These are phyloP conservation scores for Solenopsis fugax DNA, from an alignment of 1,140 invertebrate genomes.

Conservation along the genomic window DNA sequence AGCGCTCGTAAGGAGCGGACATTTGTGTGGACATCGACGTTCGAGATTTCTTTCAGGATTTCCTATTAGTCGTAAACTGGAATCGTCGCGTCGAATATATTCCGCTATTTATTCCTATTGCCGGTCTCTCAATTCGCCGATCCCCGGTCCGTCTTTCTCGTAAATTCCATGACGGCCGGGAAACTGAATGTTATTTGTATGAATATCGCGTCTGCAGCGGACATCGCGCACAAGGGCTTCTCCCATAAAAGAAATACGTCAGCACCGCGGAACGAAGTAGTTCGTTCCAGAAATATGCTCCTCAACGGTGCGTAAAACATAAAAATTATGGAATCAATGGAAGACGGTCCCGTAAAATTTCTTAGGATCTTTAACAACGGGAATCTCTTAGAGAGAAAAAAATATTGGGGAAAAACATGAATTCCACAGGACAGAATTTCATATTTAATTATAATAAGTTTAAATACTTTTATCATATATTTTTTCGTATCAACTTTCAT, in stretches of 20 bases:
- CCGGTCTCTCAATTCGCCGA: conserved; percentile 43
- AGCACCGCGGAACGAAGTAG: conserved; percentile 19
- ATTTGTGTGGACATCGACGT: conserved; percentile 11
- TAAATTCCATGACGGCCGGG: conserved; percentile 43
- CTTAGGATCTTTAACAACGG: neutral
- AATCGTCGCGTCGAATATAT: conserved; percentile 53
- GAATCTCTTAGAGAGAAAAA: neutral
- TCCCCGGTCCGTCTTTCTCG: conserved; percentile 32
- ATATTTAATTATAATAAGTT: neutral
- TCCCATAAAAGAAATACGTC: conserved; percentile 34
- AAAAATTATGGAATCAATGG: conserved; percentile 42
- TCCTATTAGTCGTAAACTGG: conserved; percentile 53
- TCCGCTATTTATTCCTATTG: conserved; percentile 52
- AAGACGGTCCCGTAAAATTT: conserved; percentile 28
- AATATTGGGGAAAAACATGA: neutral
- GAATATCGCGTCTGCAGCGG: conserved; percentile 43
- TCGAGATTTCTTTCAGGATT: conserved; percentile 17
- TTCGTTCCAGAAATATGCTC: conserved; percentile 16
- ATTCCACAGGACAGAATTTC: neutral
- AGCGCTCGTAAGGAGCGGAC: neutral
- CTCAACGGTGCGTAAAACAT: conserved; percentile 31
- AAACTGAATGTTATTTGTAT: conserved; percentile 62
- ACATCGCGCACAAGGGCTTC: neutral
- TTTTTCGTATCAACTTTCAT: neutral
- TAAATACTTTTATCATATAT: too few relatives aligned